Base-by-base conservation (phyloP, 2,888 invertebrate species). In the Hoplodrina ambigua region DNA sequence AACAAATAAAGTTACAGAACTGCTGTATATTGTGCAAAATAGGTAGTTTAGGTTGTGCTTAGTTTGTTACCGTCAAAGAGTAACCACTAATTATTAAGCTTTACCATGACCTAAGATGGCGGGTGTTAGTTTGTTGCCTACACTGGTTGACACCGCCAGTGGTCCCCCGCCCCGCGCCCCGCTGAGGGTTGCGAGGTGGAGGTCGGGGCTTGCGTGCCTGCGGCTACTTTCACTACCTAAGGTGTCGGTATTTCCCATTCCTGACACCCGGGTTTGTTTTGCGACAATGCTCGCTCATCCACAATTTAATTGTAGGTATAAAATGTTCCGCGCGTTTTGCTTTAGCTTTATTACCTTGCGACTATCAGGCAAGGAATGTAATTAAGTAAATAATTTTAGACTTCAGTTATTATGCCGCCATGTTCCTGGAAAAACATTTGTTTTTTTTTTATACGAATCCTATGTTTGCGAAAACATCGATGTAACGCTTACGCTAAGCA, bases 191-290 rank as follows among this genome's bases (percentile, higher is more conserved):
- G 50, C 49, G 19, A 62, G 37, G 68, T 53, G 44, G 73, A 58
- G 73, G 75, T 71, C 64, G 55, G 37, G 69, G 78, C 49, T 85
- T 69, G 86, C 87, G 85, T 87, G 87, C 78, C 79, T 66, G 72
- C 63, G 80, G 79, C 70, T 68, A 86, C 78, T 85, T 84, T 78
- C 74, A 59, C 80, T 73, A 56, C 72, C 66, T 65, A 63, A 78
- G 83, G 85, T 87, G 84, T 78, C 67, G 78, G 76, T 69, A 80
- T 83, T 80, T 72, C 80, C 80, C 83, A 77, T 84, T 78, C 74
- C 80, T 80, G 65, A 81, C 83, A 85, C 81, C 77, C 75, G 65
- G 68, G 75, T 79, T 82, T 78, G 72, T 81, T 82, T 80, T 68
- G 73, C 69, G 75, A 81, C 81, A 70, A 83, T 68, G 75, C 75